Evolutionary conservation across 2,888 invertebrate genomes (phyloP).

Genomic region (Drosophila fulvimacula): DNA sequence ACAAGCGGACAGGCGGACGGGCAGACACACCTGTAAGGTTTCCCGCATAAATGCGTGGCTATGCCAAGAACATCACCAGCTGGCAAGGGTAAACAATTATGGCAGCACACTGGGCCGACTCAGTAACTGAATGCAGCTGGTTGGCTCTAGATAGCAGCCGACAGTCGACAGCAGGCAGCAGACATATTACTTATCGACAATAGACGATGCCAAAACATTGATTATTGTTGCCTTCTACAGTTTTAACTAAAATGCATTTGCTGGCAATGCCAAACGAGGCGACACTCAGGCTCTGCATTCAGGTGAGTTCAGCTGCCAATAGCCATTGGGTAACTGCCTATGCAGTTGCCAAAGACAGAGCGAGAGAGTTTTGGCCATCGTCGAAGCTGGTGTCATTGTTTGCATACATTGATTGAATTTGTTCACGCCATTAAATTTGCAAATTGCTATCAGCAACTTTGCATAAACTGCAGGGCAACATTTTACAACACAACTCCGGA

Average conservation of each 20-base stretch:
- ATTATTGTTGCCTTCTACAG: constrained; percentile 77
- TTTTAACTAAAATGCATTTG: constrained; percentile 70
- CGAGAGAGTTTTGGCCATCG: constrained; percentile 16
- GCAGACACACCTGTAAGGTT: constrained; percentile 40
- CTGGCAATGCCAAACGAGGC: constrained; percentile 26
- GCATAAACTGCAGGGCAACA: constrained; percentile 81
- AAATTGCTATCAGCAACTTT: constrained; percentile 84
- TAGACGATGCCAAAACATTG: constrained; percentile 68
- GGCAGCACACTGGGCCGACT: constrained; percentile 34
- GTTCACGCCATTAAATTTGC: constrained; percentile 84
- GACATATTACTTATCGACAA: constrained; percentile 68
- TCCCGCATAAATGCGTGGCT: constrained; percentile 28
- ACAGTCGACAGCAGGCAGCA: constrained; percentile 41
- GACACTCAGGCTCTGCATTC: not conserved
- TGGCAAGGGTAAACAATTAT: constrained; percentile 62
- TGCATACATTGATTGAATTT: constrained; percentile 84
- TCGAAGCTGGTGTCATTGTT: constrained; percentile 64
- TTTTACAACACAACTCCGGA: constrained; percentile 58
- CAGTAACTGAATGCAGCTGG: constrained; percentile 47
- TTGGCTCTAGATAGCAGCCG: constrained; percentile 51
- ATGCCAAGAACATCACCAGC: constrained; percentile 21
- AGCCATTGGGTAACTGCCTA: constrained; percentile 5
- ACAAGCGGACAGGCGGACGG: not conserved
- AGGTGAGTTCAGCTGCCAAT: constrained; percentile 19
- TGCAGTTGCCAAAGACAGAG: not conserved